Base-by-base conservation (phyloP, 1,140 invertebrate species). In the Aphaenogaster rudis region DNA sequence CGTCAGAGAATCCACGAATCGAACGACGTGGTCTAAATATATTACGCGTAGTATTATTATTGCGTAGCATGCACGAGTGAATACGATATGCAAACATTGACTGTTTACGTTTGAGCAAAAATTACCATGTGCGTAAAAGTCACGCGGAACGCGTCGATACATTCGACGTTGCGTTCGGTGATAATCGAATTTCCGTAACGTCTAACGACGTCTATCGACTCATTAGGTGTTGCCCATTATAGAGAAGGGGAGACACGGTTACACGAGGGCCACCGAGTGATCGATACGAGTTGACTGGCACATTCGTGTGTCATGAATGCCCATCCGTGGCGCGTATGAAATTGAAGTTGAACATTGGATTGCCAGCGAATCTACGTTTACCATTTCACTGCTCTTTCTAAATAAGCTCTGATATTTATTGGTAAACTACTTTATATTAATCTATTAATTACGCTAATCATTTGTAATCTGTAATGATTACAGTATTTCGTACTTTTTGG, bases 201-300 rank as follows among this genome's bases (percentile, higher is more conserved):
- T 17, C 88, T 90, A 86, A 88, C 86, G 88, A 81, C 72, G 88
- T 90, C 86, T 90, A 90, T 90, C 90, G 80, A 90, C 57, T 88
- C 88, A 81, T 91, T 88, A 91, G 90, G 86, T 88, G 88, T 85
- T 87, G 88, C 86, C 64, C 54, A 67, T 85, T 81, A 84, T 69
- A 42, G 86, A 36, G 66, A 45, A 88, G 39, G 69, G 81, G 66
- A 82, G 88, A 89, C 39, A 77, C 88, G 88, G 81, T 90, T 90
- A 90, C 86, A 80, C 39, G 48, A 89, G 67, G 72, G 86, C 76
- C 69, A 85, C 77, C 76, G 86, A 72, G 69, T 90, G 88, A 90
- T 91, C 90, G 90, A 91, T 91, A 90, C 88, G 66, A 59, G 78
- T 84, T 76, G 80, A 84, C 54, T 84, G 21, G 80, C 45, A 76